Base-by-base conservation (phyloP, 2,113 vertebrate species). In the Tragelaphus strepsiceros region DNA sequence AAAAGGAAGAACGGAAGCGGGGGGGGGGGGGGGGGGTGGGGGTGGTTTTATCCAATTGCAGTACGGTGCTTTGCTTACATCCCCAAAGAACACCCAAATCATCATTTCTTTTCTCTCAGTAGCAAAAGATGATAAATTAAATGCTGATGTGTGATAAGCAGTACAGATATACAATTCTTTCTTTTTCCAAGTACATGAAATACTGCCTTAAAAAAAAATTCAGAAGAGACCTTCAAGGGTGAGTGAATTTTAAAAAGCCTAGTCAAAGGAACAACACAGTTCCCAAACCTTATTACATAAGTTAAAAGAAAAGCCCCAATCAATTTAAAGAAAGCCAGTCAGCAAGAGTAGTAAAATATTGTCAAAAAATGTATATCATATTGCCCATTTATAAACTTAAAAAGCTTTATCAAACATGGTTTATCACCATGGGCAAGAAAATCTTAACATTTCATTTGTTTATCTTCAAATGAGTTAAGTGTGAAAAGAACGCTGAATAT, bases 241-340 rank as follows among this genome's bases (percentile, higher is more conserved):
- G 89, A 98, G 74, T 56, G 32, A 81, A 98, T 97, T 96, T 96
- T 54, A 15, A 94, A 98, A 98, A 97, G n/a, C 39, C 88, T 97
- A 51, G 11, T 93, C 84, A 64, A 97, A 96, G 97, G 98, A 98
- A 88, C 16, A 96, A 97, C 97, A 77, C 19, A 94, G 86, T 93
- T 98, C 49, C 97, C 95, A 98, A 98, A 98, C 28, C 81, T 96
- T 87, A 98, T 98, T 98, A 94, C 35, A 16, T 24, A 64, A 96
- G 83, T 97, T 94, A 96, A 96, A 98, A 98, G 89, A 98, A 98
- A 98, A 98, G 78, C 67, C 26, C 88, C 35, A 77, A 98, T 93
- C 95, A 96, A 98, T 97, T 98, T 97, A 94, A 98, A 97, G 61
- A 98, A 46, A 28, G 28, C 51, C 89, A 98, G 80, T 91, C 67